Evolutionary conservation across 2,797 vertebrate genomes (phyloP).

Genomic region (Heterohyrax brucei): DNA sequence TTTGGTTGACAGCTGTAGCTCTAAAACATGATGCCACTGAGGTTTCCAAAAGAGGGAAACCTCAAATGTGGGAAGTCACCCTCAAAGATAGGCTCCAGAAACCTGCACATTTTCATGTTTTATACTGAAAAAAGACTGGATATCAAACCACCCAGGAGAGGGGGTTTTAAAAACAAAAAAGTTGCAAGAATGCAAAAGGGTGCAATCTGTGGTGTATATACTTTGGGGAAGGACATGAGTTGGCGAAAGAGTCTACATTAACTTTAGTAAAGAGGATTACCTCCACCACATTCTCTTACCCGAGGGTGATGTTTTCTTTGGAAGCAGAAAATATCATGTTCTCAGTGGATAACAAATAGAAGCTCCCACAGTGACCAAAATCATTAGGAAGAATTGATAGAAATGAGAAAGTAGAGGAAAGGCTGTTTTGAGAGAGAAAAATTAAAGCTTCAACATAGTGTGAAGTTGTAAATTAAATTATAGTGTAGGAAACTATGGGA

Average conservation of each 20-base stretch:
- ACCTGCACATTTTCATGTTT: background rate
- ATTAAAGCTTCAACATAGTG: background rate
- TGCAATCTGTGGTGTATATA: background rate
- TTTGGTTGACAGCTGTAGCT: too few species aligned
- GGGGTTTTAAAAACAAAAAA: background rate
- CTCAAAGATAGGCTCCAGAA: background rate
- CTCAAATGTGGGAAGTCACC: background rate
- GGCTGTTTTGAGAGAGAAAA: slow-evolving; percentile 35
- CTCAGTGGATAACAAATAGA: slow-evolving; percentile 9
- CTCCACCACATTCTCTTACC: background rate
- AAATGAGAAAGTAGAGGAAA: background rate
- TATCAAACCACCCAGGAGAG: slow-evolving; percentile 26
- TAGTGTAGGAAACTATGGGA: background rate
- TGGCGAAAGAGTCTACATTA: background rate
- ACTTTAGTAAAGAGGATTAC: slow-evolving; percentile 15
- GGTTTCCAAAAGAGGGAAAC: too few species aligned
- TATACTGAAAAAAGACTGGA: background rate
- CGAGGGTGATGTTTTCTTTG: background rate
- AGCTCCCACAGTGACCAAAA: background rate
- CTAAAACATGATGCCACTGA: too few species aligned
- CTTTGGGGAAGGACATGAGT: slow-evolving; percentile 19
- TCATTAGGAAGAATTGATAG: slow-evolving; percentile 18
- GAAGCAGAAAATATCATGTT: slow-evolving; percentile 37
- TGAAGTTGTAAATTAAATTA: background rate
- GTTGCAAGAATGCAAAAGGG: background rate